These are phyloP conservation scores for Lasiurus borealis DNA, from an alignment of 2,113 vertebrate species.

Conservation along the genomic window DNA sequence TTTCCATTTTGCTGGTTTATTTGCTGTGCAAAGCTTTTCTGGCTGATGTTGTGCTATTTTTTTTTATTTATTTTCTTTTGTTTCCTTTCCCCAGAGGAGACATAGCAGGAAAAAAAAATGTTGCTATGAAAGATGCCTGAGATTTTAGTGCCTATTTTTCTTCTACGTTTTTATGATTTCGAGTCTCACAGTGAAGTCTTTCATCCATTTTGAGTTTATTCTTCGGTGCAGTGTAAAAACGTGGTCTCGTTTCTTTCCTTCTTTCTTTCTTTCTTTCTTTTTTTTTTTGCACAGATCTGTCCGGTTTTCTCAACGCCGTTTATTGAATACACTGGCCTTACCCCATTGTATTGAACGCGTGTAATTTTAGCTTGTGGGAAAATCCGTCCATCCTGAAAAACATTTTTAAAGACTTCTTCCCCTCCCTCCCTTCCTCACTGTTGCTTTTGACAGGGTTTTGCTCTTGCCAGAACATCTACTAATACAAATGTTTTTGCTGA, in stretches of 20 bases:
- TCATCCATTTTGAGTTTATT: not conserved
- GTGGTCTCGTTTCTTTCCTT: not conserved
- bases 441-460: constrained; percentile 28
- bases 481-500: constrained; percentile 68
- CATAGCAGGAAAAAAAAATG: not conserved
- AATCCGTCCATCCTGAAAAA: constrained; percentile 28
- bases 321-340: not conserved
- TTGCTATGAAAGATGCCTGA: not conserved
- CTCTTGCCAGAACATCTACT: constrained; percentile 61
- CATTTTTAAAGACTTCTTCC: not conserved
- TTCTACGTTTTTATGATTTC: not conserved
- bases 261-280: not conserved
- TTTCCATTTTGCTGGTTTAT: not conserved
- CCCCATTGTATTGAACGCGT: not conserved
- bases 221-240: not conserved
- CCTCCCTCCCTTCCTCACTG: not conserved
- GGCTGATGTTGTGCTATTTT: not conserved
- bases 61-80: not conserved
- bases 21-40: not conserved
- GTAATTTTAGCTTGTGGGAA: constrained; percentile 25
- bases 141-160: not conserved
- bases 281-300: not conserved
- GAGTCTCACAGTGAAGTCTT: not conserved
- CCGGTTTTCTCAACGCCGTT: not conserved
- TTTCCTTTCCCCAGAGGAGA: not conserved